Evolutionary conservation across 2,797 vertebrate species (phyloP).

Genomic region (Kryptopterus vitreolus): DNA sequence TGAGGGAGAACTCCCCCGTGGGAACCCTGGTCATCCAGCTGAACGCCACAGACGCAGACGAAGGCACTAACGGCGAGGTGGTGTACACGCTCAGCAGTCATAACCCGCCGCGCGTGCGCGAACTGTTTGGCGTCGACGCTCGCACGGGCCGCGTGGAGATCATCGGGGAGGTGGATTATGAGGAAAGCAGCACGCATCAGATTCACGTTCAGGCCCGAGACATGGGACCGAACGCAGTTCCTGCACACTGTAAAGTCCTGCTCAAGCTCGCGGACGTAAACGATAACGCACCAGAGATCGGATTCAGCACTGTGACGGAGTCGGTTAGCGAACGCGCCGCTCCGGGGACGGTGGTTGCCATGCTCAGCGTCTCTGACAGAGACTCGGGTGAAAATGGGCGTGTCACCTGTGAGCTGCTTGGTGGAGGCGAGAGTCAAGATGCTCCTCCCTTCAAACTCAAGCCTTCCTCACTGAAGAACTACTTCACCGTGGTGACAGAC

Average conservation of each 20-base stretch:
- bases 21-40: conserved; percentile 93
- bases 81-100: conserved; percentile 95
- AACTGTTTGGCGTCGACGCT: conserved; percentile 89
- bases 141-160: conserved; percentile 91
- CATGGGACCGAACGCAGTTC: conserved; percentile 93
- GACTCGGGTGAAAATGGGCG: conserved; percentile 94
- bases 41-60: conserved; percentile 94
- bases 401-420: conserved; percentile 90
- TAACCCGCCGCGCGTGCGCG: conserved; percentile 86
- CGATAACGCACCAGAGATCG: conserved; percentile 95
- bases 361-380: conserved; percentile 94
- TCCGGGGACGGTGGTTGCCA: conserved; percentile 92
- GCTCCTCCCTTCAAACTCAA: conserved; percentile 89
- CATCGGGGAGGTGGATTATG: conserved; percentile 91
- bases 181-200: conserved; percentile 91
- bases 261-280: conserved; percentile 91
- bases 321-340: conserved; percentile 93
- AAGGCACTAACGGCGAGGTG: conserved; percentile 94
- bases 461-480: conserved; percentile 90
- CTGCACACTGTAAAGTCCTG: conserved; percentile 96
- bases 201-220: conserved; percentile 97
- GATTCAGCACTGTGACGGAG: conserved; percentile 95
- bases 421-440: conserved; percentile 68
- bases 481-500: conserved; percentile 95
- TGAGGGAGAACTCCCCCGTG: conserved; percentile 90